phyloP scores from a whole-genome alignment of 2,888 invertebrate genomes.

The Trichogramma dendrolimi region DNA sequence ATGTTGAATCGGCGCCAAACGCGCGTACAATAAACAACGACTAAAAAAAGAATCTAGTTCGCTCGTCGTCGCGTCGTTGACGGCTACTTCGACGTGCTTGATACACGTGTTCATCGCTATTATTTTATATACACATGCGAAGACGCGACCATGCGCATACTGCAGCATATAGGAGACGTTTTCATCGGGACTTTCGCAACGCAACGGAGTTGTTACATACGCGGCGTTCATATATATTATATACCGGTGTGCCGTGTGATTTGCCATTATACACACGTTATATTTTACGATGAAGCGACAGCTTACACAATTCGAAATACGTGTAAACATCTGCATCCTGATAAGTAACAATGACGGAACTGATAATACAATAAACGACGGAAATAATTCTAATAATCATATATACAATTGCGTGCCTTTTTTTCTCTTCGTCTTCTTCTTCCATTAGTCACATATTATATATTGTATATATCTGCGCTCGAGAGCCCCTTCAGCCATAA shows the following conservation, averaged over 20 bases:
- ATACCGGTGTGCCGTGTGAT: constrained; percentile 9
- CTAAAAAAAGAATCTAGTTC: no score
- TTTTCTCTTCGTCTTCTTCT: background rate
- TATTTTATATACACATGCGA: no score
- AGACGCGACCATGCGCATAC: no score
- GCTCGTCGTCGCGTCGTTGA: no score
- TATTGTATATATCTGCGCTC: background rate
- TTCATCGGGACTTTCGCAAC: constrained; percentile 15
- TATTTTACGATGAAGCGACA: background rate
- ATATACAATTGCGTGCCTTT: constrained; percentile 2
- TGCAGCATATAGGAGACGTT: background rate
- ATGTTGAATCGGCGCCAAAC: no score
- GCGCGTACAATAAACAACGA: no score
- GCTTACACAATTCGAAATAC: no score
- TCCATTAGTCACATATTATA: background rate
- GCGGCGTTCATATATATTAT: no score
- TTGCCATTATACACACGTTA: constrained; percentile 7
- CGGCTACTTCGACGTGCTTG: no score
- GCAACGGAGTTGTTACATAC: background rate
- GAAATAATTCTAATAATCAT: constrained; percentile 14
- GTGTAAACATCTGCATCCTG: background rate
- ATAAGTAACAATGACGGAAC: constrained; percentile 18
- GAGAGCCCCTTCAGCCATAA: background rate
- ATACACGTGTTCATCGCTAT: no score
- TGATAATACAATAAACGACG: constrained; percentile 13